Conservation (phyloP, 2,888 invertebrate species). For the Phengaris alcon region DNA sequence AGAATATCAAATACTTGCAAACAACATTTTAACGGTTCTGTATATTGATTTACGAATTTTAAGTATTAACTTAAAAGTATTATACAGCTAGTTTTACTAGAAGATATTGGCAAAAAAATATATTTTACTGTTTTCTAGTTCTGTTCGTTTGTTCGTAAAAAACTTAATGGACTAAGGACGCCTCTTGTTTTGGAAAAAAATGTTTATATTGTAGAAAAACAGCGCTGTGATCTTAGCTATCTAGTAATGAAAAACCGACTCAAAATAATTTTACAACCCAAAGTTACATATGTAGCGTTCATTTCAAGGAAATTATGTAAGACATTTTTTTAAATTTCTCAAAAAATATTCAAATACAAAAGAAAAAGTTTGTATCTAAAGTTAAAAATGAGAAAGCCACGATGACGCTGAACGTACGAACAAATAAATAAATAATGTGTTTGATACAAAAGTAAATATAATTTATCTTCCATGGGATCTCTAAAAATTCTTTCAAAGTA, state of each 20-base stretch:
- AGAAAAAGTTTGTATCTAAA: neutral
- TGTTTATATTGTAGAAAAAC: too few relatives aligned
- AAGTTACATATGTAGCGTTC: too few relatives aligned
- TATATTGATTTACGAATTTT: neutral
- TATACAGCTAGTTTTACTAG: too few relatives aligned
- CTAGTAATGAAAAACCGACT: too few relatives aligned
- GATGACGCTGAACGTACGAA: neutral
- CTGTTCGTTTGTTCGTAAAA: too few relatives aligned
- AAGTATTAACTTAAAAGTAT: neutral
- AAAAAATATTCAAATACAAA: neutral
- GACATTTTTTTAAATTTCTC: neutral
- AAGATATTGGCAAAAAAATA: neutral
- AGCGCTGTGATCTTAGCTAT: too few relatives aligned
- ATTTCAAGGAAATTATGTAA: neutral
- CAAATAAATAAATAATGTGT: constrained; percentile 14
- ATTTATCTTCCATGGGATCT: constrained; percentile 26
- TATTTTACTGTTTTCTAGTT: neutral
- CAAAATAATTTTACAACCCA: too few relatives aligned
- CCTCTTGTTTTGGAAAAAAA: too few relatives aligned
- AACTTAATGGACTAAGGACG: too few relatives aligned
- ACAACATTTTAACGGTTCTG: neutral
- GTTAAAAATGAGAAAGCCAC: neutral
- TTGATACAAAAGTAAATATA: constrained; percentile 18
- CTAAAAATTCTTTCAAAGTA: constrained; percentile 33
- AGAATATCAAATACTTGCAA: constrained; percentile 32